Evolutionary conservation across 2,797 vertebrate species (phyloP).

Genomic region (Pantherophis vulpinus): DNA sequence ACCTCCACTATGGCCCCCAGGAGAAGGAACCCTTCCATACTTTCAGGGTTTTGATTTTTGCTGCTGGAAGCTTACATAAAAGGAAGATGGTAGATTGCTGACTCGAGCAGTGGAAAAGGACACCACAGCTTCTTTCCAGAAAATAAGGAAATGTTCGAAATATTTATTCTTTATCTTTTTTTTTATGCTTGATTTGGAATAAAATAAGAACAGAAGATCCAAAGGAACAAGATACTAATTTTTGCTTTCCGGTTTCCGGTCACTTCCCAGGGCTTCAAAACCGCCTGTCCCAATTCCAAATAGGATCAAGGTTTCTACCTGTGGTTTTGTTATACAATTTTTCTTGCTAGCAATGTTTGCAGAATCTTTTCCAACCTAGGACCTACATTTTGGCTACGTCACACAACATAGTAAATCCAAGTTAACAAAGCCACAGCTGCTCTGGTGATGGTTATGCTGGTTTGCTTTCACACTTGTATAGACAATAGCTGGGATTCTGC

Average conservation of each 20-base stretch:
- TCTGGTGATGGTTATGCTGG: background rate
- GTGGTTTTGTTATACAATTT: background rate
- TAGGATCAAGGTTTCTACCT: background rate
- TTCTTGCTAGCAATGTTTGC: background rate
- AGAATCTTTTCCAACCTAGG: background rate
- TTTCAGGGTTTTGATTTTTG: background rate
- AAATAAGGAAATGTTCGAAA: background rate
- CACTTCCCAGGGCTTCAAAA: background rate
- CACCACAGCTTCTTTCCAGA: background rate
- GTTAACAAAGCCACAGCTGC: background rate
- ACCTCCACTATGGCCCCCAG: background rate
- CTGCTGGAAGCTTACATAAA: background rate
- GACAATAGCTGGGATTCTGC: background rate
- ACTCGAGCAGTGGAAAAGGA: background rate
- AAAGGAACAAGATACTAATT: too few species aligned
- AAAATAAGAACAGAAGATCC: background rate
- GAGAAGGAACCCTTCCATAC: background rate
- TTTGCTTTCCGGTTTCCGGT: background rate
- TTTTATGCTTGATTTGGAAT: background rate
- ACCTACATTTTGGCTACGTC: background rate
- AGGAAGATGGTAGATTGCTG: background rate
- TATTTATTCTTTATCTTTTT: background rate
- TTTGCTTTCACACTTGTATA: background rate
- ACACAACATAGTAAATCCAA: background rate
- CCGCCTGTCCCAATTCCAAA: background rate